Conservation (phyloP, 2,797 vertebrate genomes). For the Taeniopygia guttata region DNA sequence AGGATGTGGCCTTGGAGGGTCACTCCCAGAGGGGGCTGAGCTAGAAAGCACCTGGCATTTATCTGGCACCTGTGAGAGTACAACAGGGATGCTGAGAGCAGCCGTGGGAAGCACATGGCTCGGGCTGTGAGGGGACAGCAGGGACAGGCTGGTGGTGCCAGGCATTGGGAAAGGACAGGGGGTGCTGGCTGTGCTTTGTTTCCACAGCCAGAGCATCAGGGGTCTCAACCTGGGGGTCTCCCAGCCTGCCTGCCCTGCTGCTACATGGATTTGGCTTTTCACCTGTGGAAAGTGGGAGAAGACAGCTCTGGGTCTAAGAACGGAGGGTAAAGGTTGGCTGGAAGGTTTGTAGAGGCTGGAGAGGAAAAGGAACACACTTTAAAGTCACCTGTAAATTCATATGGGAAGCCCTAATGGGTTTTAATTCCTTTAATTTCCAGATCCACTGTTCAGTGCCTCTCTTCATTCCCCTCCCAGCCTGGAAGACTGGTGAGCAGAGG, state of each 20-base stretch:
- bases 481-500: neutral
- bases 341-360: neutral
- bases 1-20: neutral
- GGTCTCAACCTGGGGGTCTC: neutral
- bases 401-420: neutral
- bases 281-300: neutral
- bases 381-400: neutral
- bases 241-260: neutral
- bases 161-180: neutral
- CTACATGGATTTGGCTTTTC: neutral
- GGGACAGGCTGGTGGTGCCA: neutral
- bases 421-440: neutral
- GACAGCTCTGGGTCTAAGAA: neutral
- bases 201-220: rapidly evolving
- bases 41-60: neutral
- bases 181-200: neutral
- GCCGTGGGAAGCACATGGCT: neutral
- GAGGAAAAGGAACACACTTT: neutral
- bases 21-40: neutral
- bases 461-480: neutral
- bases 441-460: neutral
- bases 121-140: neutral
- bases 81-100: neutral
- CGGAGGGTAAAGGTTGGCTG: neutral
- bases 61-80: neutral